Evolutionary conservation across 1,140 invertebrate genomes (phyloP).

Genomic region (Cyphomyrmex costatus): DNA sequence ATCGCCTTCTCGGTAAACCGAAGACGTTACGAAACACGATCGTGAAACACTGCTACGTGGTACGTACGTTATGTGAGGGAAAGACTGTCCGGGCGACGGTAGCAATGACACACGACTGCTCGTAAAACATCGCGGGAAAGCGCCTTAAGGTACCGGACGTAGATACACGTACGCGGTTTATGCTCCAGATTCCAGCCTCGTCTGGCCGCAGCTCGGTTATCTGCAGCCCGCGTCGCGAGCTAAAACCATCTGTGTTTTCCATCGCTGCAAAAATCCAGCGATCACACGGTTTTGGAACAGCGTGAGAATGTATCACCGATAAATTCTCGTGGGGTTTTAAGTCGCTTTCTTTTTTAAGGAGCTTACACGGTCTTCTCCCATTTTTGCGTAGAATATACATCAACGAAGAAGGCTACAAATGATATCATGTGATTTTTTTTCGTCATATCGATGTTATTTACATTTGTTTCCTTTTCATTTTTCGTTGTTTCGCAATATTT

Average conservation of each 20-base stretch:
- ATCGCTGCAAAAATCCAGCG: slow-evolving; percentile 54
- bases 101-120: slow-evolving; percentile 76
- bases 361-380: not conserved
- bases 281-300: slow-evolving; percentile 48
- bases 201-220: slow-evolving; percentile 54
- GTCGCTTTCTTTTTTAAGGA: not conserved
- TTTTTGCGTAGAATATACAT: not conserved
- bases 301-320: slow-evolving; percentile 64
- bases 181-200: slow-evolving; percentile 55
- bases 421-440: not conserved
- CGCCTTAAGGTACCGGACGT: slow-evolving; percentile 64
- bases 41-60: slow-evolving; percentile 47
- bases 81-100: slow-evolving; percentile 47
- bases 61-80: slow-evolving; percentile 34
- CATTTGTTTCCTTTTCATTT: not conserved
- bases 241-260: slow-evolving; percentile 45
- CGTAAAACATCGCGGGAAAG: slow-evolving; percentile 76
- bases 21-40: slow-evolving; percentile 54
- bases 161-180: slow-evolving; percentile 62
- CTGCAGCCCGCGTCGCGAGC: not conserved
- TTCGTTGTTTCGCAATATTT: not conserved
- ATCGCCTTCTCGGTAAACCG: slow-evolving; percentile 55
- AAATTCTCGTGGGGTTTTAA: slow-evolving; percentile 62
- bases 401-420: not conserved
- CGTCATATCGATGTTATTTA: not conserved